A percentile compares a stretch with the other conserved stretches of the same genome.
phyloP scores from a whole-genome alignment of 1,140 invertebrate genomes.

The Drosophila parvula region DNA sequence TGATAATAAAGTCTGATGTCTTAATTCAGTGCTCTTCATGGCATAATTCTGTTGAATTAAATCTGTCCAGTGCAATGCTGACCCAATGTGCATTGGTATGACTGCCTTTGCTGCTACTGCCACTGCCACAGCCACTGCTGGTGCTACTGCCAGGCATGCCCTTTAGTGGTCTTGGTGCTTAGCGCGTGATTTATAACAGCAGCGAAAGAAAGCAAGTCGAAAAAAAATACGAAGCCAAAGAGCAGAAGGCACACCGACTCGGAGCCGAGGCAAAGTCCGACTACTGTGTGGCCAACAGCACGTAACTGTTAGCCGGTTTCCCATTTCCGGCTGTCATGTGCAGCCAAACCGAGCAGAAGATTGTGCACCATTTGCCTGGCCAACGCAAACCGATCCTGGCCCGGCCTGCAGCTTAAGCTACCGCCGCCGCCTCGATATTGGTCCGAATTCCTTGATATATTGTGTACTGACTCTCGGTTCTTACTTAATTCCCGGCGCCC shows the following conservation, averaged over 20 bases:
- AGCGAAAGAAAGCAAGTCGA: conserved; percentile 34
- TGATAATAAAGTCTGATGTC: conserved; percentile 5
- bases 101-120: conserved; percentile 33
- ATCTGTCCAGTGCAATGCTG: not conserved
- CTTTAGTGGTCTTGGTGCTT: conserved; percentile 69
- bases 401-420: conserved; percentile 44
- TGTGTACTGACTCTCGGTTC: conserved; percentile 3
- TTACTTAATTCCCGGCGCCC: conserved; percentile 49
- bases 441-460: conserved; percentile 18
- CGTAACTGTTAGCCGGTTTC: conserved; percentile 75
- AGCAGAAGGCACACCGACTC: conserved; percentile 8
- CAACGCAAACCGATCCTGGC: conserved; percentile 13
- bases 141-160: conserved; percentile 38
- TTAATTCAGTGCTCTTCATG: not conserved
- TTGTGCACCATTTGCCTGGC: conserved; percentile 68
- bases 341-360: conserved; percentile 75
- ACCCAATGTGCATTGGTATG: conserved; percentile 58
- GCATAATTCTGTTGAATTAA: not conserved
- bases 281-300: conserved; percentile 72
- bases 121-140: conserved; percentile 20
- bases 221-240: conserved; percentile 37
- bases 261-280: conserved; percentile 25
- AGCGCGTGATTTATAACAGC: conserved; percentile 80
- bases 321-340: conserved; percentile 80
- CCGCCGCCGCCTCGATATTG: conserved; percentile 45